These are phyloP conservation scores for Sandelia bainsii DNA, from an alignment of 2,797 vertebrate species.

Conservation along the genomic window DNA sequence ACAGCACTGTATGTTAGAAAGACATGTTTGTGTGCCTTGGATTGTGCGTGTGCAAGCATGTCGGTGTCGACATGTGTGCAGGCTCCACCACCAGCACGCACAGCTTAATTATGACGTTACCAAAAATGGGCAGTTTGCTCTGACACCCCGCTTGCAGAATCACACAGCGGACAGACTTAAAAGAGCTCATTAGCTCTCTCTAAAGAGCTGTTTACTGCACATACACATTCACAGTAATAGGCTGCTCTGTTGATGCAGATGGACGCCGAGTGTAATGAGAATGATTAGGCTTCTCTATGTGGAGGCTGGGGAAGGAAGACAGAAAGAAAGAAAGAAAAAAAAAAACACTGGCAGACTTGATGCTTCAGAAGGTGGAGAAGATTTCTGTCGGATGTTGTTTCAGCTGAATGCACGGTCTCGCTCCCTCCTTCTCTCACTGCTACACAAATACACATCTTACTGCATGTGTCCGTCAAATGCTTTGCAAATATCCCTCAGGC, in stretches of 20 bases:
- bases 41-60: conserved; percentile 15
- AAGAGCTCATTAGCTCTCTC: conserved; percentile 98
- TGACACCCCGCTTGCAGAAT: conserved; percentile 93
- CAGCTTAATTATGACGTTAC: conserved; percentile 95
- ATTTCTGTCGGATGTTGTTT: conserved; percentile 80
- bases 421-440: conserved; percentile 34
- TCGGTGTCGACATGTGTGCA: conserved; percentile 5
- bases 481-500: conserved; percentile 40
- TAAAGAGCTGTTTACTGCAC: conserved; percentile 97
- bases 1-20: conserved; percentile 35
- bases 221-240: conserved; percentile 89
- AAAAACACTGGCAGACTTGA: conserved; percentile 48
- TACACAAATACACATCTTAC: conserved; percentile 36
- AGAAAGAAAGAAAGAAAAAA: background rate
- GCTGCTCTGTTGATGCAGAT: conserved; percentile 96
- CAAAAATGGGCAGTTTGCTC: conserved; percentile 94
- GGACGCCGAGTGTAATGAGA: conserved; percentile 97
- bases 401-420: conserved; percentile 62
- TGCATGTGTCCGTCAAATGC: conserved; percentile 52
- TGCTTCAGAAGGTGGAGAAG: conserved; percentile 76
- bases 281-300: conserved; percentile 89
- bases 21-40: conserved; percentile 22
- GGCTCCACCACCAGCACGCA: conserved; percentile 47
- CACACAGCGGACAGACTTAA: conserved; percentile 94
- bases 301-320: conserved; percentile 56